Evolutionary conservation across 2,113 vertebrate species (phyloP).

Genomic region (Agapornis roseicollis): DNA sequence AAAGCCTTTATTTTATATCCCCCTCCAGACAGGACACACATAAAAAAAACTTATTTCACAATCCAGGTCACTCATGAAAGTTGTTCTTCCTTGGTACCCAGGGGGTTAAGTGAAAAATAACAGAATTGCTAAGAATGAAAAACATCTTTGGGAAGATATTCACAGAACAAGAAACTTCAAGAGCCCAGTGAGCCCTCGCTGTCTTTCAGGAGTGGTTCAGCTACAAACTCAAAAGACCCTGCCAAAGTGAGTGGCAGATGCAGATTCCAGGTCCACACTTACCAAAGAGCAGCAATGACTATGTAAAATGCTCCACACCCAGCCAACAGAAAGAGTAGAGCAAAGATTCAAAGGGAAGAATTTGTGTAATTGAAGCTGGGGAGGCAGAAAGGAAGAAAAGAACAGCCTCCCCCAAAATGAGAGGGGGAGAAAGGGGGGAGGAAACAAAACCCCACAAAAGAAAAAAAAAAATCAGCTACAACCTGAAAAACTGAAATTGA

Average conservation of each 20-base stretch:
- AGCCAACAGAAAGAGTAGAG: background rate
- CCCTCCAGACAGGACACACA: constrained; percentile 17
- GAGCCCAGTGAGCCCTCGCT: constrained; percentile 43
- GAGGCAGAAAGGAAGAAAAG: constrained; percentile 1
- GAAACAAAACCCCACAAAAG: background rate
- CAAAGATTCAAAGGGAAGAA: constrained; percentile 66
- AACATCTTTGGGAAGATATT: constrained; percentile 79
- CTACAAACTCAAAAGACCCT: constrained; percentile 65
- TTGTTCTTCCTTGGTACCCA: constrained; percentile 39
- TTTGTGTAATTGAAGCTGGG: constrained; percentile 37
- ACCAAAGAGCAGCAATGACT: constrained; percentile 41
- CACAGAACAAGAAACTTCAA: constrained; percentile 72
- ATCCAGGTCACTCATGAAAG: constrained; percentile 59
- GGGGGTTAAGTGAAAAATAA: background rate
- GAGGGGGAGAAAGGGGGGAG: background rate
- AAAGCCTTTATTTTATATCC: constrained; percentile 50
- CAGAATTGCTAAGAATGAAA: background rate
- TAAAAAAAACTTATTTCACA: constrained; percentile 28
- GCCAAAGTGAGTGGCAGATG: constrained; percentile 70
- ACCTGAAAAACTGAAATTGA: constrained; percentile 68
- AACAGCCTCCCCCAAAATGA: background rate
- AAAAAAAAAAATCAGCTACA: constrained; percentile 36
- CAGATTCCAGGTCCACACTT: constrained; percentile 66
- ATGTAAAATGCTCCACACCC: constrained; percentile 13
- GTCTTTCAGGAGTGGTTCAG: constrained; percentile 56